Conservation (phyloP, 2,113 vertebrate species). For the Catagonus wagneri region DNA sequence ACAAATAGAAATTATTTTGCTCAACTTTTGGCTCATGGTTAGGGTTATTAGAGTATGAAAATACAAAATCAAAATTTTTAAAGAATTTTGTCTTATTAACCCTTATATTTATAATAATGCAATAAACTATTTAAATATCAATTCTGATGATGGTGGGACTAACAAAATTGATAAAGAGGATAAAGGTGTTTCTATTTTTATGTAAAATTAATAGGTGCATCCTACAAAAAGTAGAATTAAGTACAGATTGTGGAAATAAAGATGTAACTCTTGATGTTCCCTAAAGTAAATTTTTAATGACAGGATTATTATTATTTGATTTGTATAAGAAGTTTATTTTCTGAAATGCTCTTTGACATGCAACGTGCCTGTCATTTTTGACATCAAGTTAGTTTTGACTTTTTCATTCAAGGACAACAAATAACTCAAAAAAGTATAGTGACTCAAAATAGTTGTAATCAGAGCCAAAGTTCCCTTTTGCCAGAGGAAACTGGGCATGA, state of each 20-base stretch:
- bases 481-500: neutral
- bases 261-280: neutral
- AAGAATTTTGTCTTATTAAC: neutral
- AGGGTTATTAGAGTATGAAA: neutral
- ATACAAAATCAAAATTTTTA: neutral
- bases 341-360: neutral
- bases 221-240: neutral
- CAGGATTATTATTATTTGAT: neutral
- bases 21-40: neutral
- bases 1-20: neutral
- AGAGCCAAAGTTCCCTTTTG: neutral
- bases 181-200: neutral
- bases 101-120: neutral
- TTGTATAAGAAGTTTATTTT: neutral
- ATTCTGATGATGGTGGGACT: neutral
- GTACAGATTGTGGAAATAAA: neutral
- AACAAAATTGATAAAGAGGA: neutral
- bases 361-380: neutral
- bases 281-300: constrained; percentile 4
- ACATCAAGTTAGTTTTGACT: neutral
- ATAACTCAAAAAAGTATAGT: neutral
- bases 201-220: neutral
- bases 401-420: constrained; percentile 27
- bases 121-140: neutral
- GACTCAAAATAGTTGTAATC: neutral